Evolutionary conservation across 2,113 vertebrate species (phyloP).

Genomic region (Ptilonorhynchus violaceus): DNA sequence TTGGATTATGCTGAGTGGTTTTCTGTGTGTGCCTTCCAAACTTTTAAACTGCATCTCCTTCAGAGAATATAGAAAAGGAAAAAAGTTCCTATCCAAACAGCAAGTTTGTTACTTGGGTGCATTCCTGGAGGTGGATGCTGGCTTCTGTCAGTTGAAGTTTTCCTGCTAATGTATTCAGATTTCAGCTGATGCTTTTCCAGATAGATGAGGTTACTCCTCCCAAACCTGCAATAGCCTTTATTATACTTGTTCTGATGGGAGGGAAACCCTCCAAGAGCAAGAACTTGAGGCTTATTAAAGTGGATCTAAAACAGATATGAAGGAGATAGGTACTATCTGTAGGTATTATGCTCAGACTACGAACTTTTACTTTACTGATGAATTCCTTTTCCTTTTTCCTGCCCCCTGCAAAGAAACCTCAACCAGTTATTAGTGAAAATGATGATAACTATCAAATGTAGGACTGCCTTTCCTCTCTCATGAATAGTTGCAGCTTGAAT

Average conservation of each 20-base stretch:
- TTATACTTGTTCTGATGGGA: neutral
- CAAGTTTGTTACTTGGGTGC: neutral
- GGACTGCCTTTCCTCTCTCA: neutral
- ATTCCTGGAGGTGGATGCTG: neutral
- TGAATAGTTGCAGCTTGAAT: neutral
- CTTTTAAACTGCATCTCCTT: neutral
- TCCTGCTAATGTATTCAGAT: neutral
- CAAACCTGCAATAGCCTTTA: neutral
- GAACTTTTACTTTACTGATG: neutral
- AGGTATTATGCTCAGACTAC: neutral
- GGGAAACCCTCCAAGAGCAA: neutral
- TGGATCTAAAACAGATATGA: neutral
- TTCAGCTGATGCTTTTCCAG: neutral
- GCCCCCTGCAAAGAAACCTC: accelerated
- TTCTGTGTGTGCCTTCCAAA: neutral
- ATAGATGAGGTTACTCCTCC: neutral
- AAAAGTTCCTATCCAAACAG: neutral
- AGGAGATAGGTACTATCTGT: neutral
- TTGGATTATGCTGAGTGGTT: neutral
- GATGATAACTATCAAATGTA: neutral
- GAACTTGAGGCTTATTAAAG: neutral
- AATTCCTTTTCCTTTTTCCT: neutral
- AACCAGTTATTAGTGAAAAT: neutral
- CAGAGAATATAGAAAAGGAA: neutral
- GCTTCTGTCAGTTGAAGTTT: neutral